Evolutionary conservation across 2,888 invertebrate species (phyloP).

Genomic region (Falcaria lacertinaria): DNA sequence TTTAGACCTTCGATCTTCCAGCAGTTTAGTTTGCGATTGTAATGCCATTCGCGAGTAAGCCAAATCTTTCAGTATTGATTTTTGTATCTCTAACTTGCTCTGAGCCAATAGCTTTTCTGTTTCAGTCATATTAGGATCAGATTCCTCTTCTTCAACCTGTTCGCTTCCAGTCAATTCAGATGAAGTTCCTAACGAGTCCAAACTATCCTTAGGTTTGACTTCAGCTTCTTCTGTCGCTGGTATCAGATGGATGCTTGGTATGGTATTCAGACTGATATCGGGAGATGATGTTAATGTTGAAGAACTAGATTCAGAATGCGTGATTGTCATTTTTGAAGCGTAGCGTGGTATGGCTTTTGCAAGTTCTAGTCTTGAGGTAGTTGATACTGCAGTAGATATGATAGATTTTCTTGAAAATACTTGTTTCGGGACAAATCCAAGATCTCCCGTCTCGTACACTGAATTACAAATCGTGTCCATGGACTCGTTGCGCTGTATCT

Average conservation of each 20-base stretch:
- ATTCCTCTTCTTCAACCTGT: conserved; percentile 26
- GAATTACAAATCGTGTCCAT: conserved; percentile 64
- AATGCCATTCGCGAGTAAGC: conserved; percentile 44
- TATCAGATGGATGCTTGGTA: conserved; percentile 57
- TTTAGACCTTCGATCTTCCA: neutral
- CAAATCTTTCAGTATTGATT: conserved; percentile 64
- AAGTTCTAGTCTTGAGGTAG: conserved; percentile 27
- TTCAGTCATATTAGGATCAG: conserved; percentile 32
- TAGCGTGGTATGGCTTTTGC: conserved; percentile 23
- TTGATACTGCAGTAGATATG: conserved; percentile 17
- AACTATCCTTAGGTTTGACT: conserved; percentile 40
- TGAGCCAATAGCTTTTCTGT: conserved; percentile 45
- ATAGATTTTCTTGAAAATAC: conserved; percentile 35
- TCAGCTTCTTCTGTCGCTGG: conserved; percentile 34
- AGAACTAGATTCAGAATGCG: conserved; percentile 16
- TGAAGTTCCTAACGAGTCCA: conserved; percentile 57
- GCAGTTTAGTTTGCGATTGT: conserved; percentile 22
- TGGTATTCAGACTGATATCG: conserved; percentile 47
- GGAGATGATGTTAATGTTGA: conserved; percentile 35
- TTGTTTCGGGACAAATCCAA: conserved; percentile 82
- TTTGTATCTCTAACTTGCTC: conserved; percentile 60
- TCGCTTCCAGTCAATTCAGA: conserved; percentile 38
- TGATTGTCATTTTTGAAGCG: neutral
- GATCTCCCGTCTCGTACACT: conserved; percentile 82
- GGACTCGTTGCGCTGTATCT: conserved; percentile 57